Percentiles rank a stretch among this genome's conserved stretches.
Conservation (phyloP, 2,113 vertebrate species). For the Rhabdornis inornatus region DNA sequence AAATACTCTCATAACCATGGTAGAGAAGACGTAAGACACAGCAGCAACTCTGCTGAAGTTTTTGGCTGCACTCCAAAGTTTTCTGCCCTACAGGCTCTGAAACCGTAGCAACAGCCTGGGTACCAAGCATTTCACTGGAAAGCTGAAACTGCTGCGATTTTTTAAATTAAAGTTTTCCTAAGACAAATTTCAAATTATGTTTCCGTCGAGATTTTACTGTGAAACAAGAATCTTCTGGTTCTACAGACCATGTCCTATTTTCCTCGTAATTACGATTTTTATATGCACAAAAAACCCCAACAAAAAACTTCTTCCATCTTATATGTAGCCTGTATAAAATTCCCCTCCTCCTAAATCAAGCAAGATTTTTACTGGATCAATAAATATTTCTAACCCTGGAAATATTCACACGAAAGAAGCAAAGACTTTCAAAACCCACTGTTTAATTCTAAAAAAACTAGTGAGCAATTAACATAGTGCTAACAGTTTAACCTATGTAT, state of each 20-base stretch:
- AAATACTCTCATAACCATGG: background rate
- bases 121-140: background rate
- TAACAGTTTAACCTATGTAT: background rate
- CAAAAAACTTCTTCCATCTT: background rate
- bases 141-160: background rate
- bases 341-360: background rate
- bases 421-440: background rate
- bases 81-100: background rate
- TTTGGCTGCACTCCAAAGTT: background rate
- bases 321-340: background rate
- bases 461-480: rapidly evolving
- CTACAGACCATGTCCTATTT: rapidly evolving
- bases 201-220: background rate
- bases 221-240: background rate
- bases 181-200: background rate
- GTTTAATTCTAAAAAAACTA: background rate
- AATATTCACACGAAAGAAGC: background rate
- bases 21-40: background rate
- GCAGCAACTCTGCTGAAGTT: background rate
- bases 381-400: background rate
- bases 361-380: background rate
- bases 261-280: background rate
- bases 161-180: background rate
- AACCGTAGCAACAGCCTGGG: background rate
- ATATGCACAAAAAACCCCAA: background rate